These are phyloP conservation scores for Australoheros facetus DNA, from an alignment of 2,797 vertebrate genomes.

Conservation along the genomic window DNA sequence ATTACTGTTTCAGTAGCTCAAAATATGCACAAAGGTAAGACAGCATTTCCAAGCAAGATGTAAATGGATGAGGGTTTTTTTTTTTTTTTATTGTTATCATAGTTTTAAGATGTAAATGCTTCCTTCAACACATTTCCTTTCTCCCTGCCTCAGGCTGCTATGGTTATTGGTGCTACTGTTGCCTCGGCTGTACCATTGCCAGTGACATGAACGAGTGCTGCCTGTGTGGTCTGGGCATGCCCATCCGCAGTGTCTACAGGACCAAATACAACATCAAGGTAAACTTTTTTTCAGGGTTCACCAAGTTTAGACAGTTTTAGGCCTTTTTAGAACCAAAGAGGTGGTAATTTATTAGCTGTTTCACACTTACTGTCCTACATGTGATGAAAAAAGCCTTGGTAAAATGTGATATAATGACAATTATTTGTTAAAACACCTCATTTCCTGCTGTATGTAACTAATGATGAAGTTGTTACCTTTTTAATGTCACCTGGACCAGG, in stretches of 20 bases:
- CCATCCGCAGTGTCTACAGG: slow-evolving; percentile 86
- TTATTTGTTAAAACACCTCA: not conserved
- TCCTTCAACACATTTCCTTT: not conserved
- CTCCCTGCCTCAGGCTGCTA: slow-evolving; percentile 70
- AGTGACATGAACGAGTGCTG: slow-evolving; percentile 84
- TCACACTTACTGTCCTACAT: not conserved
- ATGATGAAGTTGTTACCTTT: not conserved
- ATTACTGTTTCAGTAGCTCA: not conserved
- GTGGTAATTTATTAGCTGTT: not conserved
- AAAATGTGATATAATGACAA: too few relatives aligned
- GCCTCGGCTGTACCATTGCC: slow-evolving; percentile 81
- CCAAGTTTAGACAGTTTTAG: not conserved
- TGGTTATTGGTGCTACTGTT: slow-evolving; percentile 69
- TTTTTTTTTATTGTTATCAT: not conserved
- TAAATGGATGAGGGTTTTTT: not conserved
- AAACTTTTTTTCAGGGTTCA: not conserved
- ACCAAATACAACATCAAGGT: slow-evolving; percentile 86
- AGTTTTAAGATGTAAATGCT: not conserved
- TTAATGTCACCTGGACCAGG: too few relatives aligned
- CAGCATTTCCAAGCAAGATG: not conserved
- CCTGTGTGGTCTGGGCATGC: slow-evolving; percentile 72
- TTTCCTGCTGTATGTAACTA: not conserved
- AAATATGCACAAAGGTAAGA: not conserved
- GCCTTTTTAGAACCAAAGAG: not conserved
- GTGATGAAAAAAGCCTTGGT: too few relatives aligned